Conservation (phyloP, 2,797 vertebrate genomes). For the Falco naumanni region DNA sequence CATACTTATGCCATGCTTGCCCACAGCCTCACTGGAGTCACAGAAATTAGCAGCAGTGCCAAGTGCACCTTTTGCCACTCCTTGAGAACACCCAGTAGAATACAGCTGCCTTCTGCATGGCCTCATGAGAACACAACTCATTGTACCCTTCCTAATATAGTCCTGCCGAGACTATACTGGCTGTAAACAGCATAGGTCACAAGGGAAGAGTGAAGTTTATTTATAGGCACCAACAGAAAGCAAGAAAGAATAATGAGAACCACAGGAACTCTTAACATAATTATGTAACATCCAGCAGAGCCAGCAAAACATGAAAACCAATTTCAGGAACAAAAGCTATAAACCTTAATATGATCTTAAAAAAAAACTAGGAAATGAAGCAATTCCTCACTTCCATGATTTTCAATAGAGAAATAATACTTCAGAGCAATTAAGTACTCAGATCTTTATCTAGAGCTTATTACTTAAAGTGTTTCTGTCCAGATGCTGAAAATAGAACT, state of each 20-base stretch:
- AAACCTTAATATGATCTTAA: conserved; percentile 28
- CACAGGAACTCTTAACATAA: conserved; percentile 49
- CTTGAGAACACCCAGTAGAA: background rate
- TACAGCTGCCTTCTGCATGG: background rate
- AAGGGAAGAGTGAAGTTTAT: conserved; percentile 40
- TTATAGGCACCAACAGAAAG: background rate
- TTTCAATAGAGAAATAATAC: background rate
- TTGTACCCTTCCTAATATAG: background rate
- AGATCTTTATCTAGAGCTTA: conserved; percentile 30
- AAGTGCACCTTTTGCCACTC: background rate
- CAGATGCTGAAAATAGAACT: background rate
- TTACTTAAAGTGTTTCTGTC: background rate
- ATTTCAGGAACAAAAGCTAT: conserved; percentile 52
- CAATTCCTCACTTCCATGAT: conserved; percentile 5
- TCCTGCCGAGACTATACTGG: background rate
- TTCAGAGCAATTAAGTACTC: conserved; percentile 21
- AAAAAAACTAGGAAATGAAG: background rate
- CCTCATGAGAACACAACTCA: background rate
- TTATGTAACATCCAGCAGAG: conserved; percentile 38
- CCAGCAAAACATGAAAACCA: conserved; percentile 44
- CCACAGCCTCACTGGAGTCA: background rate
- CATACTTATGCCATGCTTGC: background rate
- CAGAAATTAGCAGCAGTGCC: background rate
- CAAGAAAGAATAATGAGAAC: conserved; percentile 51
- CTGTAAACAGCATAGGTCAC: background rate